Conservation (phyloP, 2,797 vertebrate genomes). For the Gadopsis marmoratus region DNA sequence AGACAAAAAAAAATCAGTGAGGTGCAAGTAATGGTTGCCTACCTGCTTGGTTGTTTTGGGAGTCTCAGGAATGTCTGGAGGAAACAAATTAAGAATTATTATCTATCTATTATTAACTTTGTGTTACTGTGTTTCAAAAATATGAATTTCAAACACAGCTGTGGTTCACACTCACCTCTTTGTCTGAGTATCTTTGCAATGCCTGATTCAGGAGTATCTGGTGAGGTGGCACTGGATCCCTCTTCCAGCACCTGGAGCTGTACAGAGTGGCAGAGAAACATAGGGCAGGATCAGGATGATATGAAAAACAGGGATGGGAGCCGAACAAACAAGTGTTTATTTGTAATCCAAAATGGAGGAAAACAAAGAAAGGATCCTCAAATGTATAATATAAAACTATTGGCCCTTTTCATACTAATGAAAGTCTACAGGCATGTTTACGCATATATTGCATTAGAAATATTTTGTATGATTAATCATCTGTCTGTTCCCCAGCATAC, state of each 20-base stretch:
- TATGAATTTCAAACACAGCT: neutral
- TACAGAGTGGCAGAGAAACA: neutral
- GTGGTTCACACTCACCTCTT: conserved; percentile 84
- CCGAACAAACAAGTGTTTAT: neutral
- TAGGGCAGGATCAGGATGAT: neutral
- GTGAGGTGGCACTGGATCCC: conserved; percentile 91
- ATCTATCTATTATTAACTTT: neutral
- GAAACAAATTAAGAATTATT: conserved; percentile 30
- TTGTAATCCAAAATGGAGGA: neutral
- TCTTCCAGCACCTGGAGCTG: conserved; percentile 97
- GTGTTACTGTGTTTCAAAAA: neutral
- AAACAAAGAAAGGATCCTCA: neutral
- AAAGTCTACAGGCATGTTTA: neutral
- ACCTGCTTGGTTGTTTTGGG: conserved; percentile 92
- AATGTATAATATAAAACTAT: neutral
- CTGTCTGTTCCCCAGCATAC: no score
- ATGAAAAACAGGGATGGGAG: neutral
- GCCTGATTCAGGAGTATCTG: conserved; percentile 91
- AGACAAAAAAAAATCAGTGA: neutral
- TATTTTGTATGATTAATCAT: neutral
- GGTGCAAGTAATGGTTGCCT: conserved; percentile 52
- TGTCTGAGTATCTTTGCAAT: conserved; percentile 86
- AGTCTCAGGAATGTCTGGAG: conserved; percentile 89
- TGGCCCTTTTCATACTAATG: neutral
- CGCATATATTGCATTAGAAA: neutral